Conservation (phyloP, 2,113 vertebrate species). For the Ceuthmochares aereus region DNA sequence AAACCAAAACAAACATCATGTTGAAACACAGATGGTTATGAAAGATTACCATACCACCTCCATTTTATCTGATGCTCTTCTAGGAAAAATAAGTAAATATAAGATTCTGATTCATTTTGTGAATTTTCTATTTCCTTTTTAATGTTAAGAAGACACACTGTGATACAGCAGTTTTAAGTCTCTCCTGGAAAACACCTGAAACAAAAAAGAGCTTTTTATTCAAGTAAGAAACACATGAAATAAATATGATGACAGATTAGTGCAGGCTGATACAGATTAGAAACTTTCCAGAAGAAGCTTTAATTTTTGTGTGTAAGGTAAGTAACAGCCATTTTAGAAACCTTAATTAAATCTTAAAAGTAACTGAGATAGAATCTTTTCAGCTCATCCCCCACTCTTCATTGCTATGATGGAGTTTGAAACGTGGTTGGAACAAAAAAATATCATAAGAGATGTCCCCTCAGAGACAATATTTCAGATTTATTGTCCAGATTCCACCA, state of each 20-base stretch:
- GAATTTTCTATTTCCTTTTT: neutral
- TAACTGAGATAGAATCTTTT: neutral
- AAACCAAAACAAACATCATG: neutral
- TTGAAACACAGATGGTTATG: neutral
- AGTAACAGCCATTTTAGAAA: neutral
- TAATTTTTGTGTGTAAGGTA: neutral
- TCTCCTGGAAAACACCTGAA: neutral
- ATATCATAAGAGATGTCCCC: slow-evolving; percentile 3
- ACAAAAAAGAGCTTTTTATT: neutral
- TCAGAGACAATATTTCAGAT: slow-evolving; percentile 60
- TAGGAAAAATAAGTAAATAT: neutral
- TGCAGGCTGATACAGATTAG: neutral
- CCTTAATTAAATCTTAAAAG: neutral
- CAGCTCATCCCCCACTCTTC: neutral
- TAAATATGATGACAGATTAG: neutral
- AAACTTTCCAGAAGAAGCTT: neutral
- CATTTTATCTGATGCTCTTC: neutral
- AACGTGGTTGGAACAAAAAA: neutral
- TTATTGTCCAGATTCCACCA: slow-evolving; percentile 57
- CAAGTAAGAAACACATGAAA: neutral
- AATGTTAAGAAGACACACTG: neutral
- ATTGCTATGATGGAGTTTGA: neutral
- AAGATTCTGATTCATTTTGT: neutral
- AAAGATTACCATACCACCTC: neutral
- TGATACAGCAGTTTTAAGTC: neutral